Conservation (phyloP, 2,113 vertebrate species). For the Spilogale gracilis region DNA sequence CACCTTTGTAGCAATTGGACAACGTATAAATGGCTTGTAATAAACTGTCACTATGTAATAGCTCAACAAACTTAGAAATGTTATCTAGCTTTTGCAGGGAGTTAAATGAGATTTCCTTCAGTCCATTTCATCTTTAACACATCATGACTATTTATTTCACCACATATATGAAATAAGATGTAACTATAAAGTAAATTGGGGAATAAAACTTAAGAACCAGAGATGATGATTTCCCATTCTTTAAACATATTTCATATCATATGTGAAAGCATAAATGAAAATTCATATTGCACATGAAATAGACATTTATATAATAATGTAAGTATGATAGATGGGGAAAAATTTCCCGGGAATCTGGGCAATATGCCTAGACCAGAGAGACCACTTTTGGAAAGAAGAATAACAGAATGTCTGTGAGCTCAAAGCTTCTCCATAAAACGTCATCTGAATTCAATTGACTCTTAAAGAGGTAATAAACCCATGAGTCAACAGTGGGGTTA, state of each 20-base stretch:
- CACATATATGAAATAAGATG: background rate
- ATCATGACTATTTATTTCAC: slow-evolving; percentile 26
- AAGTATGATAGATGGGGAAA: background rate
- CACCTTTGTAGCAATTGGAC: slow-evolving; percentile 81
- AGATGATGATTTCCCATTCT: slow-evolving; percentile 33
- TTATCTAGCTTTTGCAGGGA: slow-evolving; percentile 80
- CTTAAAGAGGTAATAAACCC: slow-evolving; percentile 5
- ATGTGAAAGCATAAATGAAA: slow-evolving; percentile 38
- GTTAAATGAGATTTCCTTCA: slow-evolving; percentile 56
- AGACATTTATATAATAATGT: background rate
- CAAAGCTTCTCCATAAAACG: background rate
- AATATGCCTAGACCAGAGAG: background rate
- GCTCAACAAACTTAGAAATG: slow-evolving; percentile 80
- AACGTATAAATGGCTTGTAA: slow-evolving; percentile 82
- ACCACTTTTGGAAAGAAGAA: slow-evolving; percentile 22
- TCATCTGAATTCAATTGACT: slow-evolving; percentile 7
- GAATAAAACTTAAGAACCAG: background rate
- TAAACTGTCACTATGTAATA: slow-evolving; percentile 79
- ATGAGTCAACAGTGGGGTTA: background rate
- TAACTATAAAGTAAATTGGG: slow-evolving; percentile 36
- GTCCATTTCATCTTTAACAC: slow-evolving; percentile 29
- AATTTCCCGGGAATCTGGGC: slow-evolving; percentile 35
- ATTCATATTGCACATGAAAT: background rate
- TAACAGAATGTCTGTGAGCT: background rate
- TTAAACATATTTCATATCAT: slow-evolving; percentile 44